Conservation (phyloP, 1,140 invertebrate genomes). For the Trachymyrmex cornetzi region DNA sequence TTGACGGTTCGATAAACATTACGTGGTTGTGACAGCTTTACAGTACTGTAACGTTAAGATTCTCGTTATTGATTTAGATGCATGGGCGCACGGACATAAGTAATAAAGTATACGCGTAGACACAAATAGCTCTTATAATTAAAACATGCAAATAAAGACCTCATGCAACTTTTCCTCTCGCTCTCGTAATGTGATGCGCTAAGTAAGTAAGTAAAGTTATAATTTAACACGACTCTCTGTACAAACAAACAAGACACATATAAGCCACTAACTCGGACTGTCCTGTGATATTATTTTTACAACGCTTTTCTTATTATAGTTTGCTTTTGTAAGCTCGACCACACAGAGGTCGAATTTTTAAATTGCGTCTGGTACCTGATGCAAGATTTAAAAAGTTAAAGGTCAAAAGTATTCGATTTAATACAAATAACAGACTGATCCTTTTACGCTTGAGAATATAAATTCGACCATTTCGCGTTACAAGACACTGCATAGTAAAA, state of each 20-base stretch:
- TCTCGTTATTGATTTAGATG: conserved; percentile 44
- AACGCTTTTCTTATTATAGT: conserved; percentile 1
- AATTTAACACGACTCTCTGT: background rate
- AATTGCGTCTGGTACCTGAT: background rate
- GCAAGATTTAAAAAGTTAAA: background rate
- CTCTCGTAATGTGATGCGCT: conserved; percentile 6
- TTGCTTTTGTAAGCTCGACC: background rate
- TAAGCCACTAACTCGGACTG: background rate
- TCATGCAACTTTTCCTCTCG: background rate
- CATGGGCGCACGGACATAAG: background rate
- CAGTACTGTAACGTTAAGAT: background rate
- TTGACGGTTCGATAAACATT: conserved; percentile 42
- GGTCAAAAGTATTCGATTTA: background rate
- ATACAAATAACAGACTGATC: background rate
- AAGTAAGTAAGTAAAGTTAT: too few species aligned
- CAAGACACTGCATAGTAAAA: background rate
- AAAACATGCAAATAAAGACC: background rate
- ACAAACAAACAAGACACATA: background rate
- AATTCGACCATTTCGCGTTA: conserved; percentile 6
- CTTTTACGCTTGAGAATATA: conserved; percentile 15
- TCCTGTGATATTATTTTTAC: conserved; percentile 38
- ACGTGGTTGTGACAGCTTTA: conserved; percentile 38
- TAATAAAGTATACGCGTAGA: background rate
- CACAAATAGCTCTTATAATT: background rate
- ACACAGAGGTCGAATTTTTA: background rate